Evolutionary conservation across 2,888 invertebrate species (phyloP).

Genomic region (Ptilodon capucinus): DNA sequence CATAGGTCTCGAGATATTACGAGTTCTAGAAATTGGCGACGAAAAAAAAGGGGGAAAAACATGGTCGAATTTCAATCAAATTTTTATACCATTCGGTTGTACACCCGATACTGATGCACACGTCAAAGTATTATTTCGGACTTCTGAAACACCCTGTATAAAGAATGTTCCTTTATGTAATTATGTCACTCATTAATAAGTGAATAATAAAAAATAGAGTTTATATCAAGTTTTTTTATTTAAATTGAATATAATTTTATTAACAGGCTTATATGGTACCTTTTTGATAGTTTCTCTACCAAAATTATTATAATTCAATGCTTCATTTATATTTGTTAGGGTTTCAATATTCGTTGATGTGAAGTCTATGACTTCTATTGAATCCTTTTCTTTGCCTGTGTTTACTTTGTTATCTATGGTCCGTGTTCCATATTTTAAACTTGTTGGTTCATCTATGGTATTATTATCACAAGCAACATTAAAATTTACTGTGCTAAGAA

Average conservation of each 20-base stretch:
- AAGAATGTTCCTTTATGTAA: not conserved
- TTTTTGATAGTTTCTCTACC: constrained; percentile 58
- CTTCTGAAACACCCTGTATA: no score
- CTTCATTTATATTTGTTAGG: constrained; percentile 64
- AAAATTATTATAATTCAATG: constrained; percentile 63
- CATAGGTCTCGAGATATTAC: no score
- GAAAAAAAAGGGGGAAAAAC: no score
- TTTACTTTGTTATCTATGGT: not conserved
- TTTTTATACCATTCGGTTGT: no score
- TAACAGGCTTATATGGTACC: constrained; percentile 55
- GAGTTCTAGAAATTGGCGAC: no score
- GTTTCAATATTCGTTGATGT: constrained; percentile 53
- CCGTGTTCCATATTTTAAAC: no score
- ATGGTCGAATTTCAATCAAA: no score
- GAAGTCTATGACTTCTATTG: constrained; percentile 58
- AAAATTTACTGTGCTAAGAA: not conserved
- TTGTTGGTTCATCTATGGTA: not conserved
- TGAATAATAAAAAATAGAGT: not conserved
- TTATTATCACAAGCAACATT: not conserved
- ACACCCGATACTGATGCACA: no score
- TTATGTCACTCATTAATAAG: not conserved
- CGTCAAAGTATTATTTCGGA: not conserved
- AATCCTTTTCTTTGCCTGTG: not conserved
- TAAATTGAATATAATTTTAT: constrained; percentile 64
- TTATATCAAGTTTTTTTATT: constrained; percentile 46